Base-by-base conservation (phyloP, 2,888 invertebrate species). In the Dryocosmus kuriphilus region DNA sequence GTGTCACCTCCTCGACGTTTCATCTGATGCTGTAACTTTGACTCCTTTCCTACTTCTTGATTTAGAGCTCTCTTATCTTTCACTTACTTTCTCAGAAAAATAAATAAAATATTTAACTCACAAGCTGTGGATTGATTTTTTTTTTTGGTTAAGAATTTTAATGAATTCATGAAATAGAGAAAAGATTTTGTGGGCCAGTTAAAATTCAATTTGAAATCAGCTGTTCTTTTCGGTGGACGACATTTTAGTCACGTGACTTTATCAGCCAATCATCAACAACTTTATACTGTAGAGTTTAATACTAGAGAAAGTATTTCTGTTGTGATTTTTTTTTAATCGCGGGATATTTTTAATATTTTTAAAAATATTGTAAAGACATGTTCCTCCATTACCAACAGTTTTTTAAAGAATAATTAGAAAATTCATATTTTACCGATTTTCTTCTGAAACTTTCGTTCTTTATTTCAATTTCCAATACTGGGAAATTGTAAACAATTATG, bases 11-110 rank as follows among this genome's bases (percentile, higher is more conserved):
- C 55, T 30, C 51, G 9, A 71, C n/a, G n/a, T 46, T 71, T 51
- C 32, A 71, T 71, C 8, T 19, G 30, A 51, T 30, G n/a, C 51
- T 27, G n/a, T 9, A n/a, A n/a, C 30, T 46, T 55, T 51, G 27
- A 71, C 46, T 71, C 46, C 32, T 71, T 71, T 71, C n/a, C 32
- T 8, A n/a, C 19, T 6, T 27, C n/a, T 11, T 32, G 32, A 71
- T 71, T 71, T 71, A 71, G 27, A 51, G 51, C 71, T 14, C 55
- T 46, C 24, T 24, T 14, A 24, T 57, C 4, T 22, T 1, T 57
- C 1, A 24, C 14, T 27, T 27, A 14, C 16, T 24, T 27, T 1
- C 0, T 1, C 16, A 11, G 27, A 1, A 27, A 60, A 27, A 27
- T 16, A 60, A 2, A 60, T 27, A 1, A 22, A 55, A 3, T 22